Evolutionary conservation across 2,113 vertebrate genomes (phyloP).

Genomic region (Entelurus aequoreus): DNA sequence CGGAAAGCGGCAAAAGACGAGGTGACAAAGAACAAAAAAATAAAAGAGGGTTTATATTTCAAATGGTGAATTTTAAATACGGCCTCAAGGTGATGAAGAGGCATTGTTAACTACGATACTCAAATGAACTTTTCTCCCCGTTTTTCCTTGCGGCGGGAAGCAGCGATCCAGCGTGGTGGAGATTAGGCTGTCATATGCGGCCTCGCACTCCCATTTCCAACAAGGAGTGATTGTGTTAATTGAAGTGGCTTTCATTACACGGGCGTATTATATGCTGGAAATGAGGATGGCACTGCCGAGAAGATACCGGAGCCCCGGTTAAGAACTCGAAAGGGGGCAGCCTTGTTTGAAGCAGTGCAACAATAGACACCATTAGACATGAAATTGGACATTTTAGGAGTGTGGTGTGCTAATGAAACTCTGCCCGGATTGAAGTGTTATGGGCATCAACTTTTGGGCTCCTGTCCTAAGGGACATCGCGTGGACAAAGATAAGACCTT

Average conservation of each 20-base stretch:
- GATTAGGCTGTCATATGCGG: conserved; percentile 61
- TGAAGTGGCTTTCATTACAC: conserved; percentile 67
- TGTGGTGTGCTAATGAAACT: conserved; percentile 41
- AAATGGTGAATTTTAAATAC: conserved; percentile 59
- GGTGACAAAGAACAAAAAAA: conserved; percentile 2
- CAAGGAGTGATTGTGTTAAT: conserved; percentile 63
- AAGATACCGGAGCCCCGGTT: conserved; percentile 12
- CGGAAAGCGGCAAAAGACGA: conserved; percentile 30
- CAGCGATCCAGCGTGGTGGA: conserved; percentile 40
- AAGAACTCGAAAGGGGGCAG: background rate
- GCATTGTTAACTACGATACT: conserved; percentile 64
- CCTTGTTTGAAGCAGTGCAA: conserved; percentile 7
- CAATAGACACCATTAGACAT: conserved; percentile 50
- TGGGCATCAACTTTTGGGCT: conserved; percentile 23
- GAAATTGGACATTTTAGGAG: conserved; percentile 50
- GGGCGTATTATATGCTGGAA: conserved; percentile 47
- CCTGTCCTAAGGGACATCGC: background rate
- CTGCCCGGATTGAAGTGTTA: conserved; percentile 22
- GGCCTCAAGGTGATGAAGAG: conserved; percentile 69
- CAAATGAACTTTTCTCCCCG: conserved; percentile 57
- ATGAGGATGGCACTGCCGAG: conserved; percentile 25
- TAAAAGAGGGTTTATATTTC: conserved; percentile 50
- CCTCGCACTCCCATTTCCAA: conserved; percentile 53
- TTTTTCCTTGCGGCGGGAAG: conserved; percentile 32
- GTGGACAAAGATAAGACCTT: too few species aligned